Percentiles rank a stretch among this genome's conserved stretches.
phyloP scores from a whole-genome alignment of 2,888 invertebrate species.

The Caenorhabditis uteleia region DNA sequence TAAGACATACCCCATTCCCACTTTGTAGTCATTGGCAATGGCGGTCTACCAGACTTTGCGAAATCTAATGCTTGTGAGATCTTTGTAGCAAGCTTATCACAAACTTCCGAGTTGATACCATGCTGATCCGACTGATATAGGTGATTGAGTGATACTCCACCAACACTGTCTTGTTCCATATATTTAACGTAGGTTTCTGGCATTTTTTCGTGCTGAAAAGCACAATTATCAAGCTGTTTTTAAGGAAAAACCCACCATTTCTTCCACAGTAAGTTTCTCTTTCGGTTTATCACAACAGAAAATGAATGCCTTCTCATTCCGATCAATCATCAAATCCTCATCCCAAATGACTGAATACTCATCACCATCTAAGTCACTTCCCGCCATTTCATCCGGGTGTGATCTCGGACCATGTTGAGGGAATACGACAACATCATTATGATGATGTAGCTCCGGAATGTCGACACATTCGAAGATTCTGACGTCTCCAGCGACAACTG shows the following conservation, averaged over 20 bases:
- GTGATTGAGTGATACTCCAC: conserved; percentile 68
- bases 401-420: conserved; percentile 70
- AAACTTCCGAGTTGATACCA: conserved; percentile 56
- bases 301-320: conserved; percentile 58
- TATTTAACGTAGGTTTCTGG: conserved; percentile 69
- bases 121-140: conserved; percentile 68
- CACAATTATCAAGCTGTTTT: not conserved
- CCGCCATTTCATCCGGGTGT: conserved; percentile 72
- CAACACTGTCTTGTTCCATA: conserved; percentile 68
- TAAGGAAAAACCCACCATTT: conserved; percentile 14
- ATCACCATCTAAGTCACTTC: conserved; percentile 72
- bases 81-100: conserved; percentile 56
- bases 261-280: conserved; percentile 4
- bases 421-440: conserved; percentile 71
- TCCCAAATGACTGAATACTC: conserved; percentile 71
- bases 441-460: conserved; percentile 61
- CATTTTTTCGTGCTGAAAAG: conserved; percentile 39
- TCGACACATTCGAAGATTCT: conserved; percentile 68
- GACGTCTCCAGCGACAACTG: conserved; percentile 71
- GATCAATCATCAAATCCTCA: conserved; percentile 65
- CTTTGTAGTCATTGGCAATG: conserved; percentile 15
- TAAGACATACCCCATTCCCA: conserved; percentile 17
- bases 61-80: conserved; percentile 67
- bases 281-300: conserved; percentile 27
- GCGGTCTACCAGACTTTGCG: conserved; percentile 40